phyloP scores from a whole-genome alignment of 1,140 invertebrate species.

The Tenebrio molitor region DNA sequence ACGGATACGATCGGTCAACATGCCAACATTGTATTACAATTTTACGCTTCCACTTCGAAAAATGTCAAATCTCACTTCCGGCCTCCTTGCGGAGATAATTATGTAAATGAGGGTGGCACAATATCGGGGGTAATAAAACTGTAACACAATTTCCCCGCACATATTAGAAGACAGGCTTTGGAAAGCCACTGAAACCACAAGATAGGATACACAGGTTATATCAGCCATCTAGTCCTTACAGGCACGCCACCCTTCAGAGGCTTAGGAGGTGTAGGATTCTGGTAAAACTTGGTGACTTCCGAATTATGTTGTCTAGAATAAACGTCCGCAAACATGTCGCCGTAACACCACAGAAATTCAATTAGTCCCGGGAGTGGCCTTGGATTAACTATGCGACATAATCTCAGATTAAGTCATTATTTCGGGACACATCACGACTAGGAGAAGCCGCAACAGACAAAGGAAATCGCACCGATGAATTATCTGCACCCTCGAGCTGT shows the following conservation, averaged over 20 bases:
- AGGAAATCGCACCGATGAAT: too few species aligned
- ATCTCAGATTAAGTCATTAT: conserved; percentile 21
- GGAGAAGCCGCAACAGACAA: not conserved
- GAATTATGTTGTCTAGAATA: conserved; percentile 29
- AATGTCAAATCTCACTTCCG: not conserved
- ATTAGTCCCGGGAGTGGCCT: conserved; percentile 25
- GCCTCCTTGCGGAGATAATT: not conserved
- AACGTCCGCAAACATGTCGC: conserved; percentile 29
- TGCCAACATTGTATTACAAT: conserved; percentile 6
- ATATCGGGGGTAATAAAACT: conserved; percentile 9
- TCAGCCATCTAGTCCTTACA: conserved; percentile 14
- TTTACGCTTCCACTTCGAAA: not conserved
- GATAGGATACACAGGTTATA: conserved; percentile 34
- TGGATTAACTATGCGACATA: conserved; percentile 30
- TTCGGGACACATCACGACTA: not conserved
- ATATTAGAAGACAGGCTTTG: conserved; percentile 27
- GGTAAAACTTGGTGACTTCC: conserved; percentile 11
- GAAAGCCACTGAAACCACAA: conserved; percentile 35
- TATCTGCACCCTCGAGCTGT: too few species aligned
- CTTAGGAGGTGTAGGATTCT: conserved; percentile 33
- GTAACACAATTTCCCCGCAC: conserved; percentile 15
- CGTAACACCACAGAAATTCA: conserved; percentile 34
- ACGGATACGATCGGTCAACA: conserved; percentile 23
- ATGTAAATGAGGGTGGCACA: conserved; percentile 12
- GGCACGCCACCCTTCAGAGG: conserved; percentile 4